Evolutionary conservation across 1,140 invertebrate species (phyloP).

Genomic region (Dinoponera quadriceps): DNA sequence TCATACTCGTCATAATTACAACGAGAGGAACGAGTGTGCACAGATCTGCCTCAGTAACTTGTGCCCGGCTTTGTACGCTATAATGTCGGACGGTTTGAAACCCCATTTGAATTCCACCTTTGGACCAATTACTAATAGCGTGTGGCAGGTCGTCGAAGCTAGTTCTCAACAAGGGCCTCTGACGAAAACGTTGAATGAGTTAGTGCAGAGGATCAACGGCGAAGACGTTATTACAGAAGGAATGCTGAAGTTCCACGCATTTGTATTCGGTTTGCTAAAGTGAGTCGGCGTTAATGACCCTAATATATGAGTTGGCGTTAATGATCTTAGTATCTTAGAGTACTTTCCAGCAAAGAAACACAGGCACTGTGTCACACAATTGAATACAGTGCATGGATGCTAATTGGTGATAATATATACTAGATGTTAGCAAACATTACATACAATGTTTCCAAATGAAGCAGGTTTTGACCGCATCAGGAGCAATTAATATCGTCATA

Average conservation of each 20-base stretch:
- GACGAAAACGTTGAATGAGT: constrained; percentile 93
- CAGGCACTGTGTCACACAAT: no score
- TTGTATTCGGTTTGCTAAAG: constrained; percentile 95
- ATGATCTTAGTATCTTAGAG: no score
- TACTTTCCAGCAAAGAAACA: no score
- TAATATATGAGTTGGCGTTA: no score
- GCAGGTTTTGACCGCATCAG: no score
- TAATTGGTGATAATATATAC: no score
- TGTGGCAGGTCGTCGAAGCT: constrained; percentile 95
- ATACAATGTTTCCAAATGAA: no score
- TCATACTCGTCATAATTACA: constrained; percentile 76
- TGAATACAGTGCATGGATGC: no score
- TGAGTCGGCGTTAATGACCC: constrained; percentile 84
- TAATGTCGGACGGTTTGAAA: constrained; percentile 93
- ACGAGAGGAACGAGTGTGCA: constrained; percentile 86
- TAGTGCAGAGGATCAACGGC: constrained; percentile 93
- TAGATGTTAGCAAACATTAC: no score
- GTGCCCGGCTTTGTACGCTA: constrained; percentile 93
- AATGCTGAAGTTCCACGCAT: constrained; percentile 95
- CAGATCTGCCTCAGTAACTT: constrained; percentile 90
- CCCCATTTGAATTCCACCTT: constrained; percentile 93
- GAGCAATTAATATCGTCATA: no score
- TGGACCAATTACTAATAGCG: constrained; percentile 94
- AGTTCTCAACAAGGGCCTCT: constrained; percentile 95
- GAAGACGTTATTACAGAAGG: constrained; percentile 94